Conservation (phyloP, 2,888 invertebrate genomes). For the Erannis defoliaria region DNA sequence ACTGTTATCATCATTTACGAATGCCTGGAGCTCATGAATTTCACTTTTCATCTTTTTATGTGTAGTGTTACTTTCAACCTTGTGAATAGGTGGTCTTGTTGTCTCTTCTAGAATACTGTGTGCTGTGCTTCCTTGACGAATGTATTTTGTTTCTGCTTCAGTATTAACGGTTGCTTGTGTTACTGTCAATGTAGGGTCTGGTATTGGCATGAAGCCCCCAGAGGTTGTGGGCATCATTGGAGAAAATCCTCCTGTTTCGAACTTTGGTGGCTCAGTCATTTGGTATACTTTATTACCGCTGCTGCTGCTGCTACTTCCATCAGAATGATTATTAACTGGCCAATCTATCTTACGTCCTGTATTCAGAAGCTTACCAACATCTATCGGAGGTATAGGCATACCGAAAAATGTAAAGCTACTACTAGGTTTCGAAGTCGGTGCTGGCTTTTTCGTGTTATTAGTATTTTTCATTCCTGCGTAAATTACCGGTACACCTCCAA, state of each 20-base stretch:
- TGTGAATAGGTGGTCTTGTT: constrained; percentile 60
- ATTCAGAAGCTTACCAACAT: constrained; percentile 89
- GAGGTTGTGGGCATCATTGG: constrained; percentile 90
- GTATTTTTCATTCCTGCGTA: constrained; percentile 70
- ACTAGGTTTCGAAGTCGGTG: constrained; percentile 73
- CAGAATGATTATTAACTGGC: constrained; percentile 71
- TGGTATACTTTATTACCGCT: constrained; percentile 63
- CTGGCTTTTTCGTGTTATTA: constrained; percentile 63
- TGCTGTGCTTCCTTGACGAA: constrained; percentile 57
- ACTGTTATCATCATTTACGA: constrained; percentile 72
- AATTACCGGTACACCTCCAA: constrained; percentile 87
- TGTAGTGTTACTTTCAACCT: constrained; percentile 64
- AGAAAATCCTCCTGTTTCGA: constrained; percentile 92
- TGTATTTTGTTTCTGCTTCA: constrained; percentile 55
- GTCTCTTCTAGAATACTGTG: constrained; percentile 56
- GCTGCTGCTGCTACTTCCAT: constrained; percentile 46
- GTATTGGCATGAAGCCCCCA: constrained; percentile 91
- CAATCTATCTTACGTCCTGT: constrained; percentile 80
- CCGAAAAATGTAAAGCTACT: constrained; percentile 94
- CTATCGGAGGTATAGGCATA: constrained; percentile 91
- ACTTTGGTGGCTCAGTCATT: constrained; percentile 84
- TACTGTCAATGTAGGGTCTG: constrained; percentile 70
- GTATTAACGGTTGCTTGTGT: constrained; percentile 55
- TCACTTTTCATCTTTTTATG: constrained; percentile 78
- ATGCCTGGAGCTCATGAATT: constrained; percentile 78